Conservation (phyloP, 2,888 invertebrate species). For the Anthophora plumipes region DNA sequence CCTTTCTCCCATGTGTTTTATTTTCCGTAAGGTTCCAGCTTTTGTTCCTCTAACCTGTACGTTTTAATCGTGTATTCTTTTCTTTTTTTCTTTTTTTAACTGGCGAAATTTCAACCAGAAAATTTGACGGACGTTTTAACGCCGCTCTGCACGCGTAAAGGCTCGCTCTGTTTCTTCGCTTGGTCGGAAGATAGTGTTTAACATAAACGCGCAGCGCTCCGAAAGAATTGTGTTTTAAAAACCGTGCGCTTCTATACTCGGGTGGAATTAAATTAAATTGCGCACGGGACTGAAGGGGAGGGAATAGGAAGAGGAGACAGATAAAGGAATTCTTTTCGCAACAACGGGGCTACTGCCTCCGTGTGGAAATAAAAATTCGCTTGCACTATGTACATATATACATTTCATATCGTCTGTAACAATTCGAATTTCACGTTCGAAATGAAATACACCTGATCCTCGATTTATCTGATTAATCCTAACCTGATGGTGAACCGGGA, state of each 20-base stretch:
- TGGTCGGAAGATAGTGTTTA: slow-evolving; percentile 7
- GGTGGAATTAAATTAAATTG: slow-evolving; percentile 31
- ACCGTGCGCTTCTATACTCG: slow-evolving; percentile 16
- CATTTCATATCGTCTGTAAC: neutral
- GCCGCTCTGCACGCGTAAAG: neutral
- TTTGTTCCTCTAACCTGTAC: no score
- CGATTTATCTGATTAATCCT: neutral
- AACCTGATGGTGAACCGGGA: no score
- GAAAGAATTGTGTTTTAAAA: slow-evolving; percentile 31
- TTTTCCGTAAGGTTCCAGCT: no score
- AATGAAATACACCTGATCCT: neutral
- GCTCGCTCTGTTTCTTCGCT: neutral
- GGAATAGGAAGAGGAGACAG: no score
- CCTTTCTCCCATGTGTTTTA: no score
- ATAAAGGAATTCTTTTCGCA: slow-evolving; percentile 4
- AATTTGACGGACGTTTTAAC: slow-evolving; percentile 9
- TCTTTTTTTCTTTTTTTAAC: no score
- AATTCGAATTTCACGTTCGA: neutral
- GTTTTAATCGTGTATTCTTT: no score
- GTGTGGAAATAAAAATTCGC: slow-evolving; percentile 7
- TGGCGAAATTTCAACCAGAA: neutral
- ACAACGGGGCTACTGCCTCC: slow-evolving; percentile 6
- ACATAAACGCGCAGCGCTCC: neutral
- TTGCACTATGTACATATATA: no score
- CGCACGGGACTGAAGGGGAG: no score